These are phyloP conservation scores for Aphrocallistes beatrix DNA, from an alignment of 37 sponge, comb jelly and placozoan species.

Conservation along the genomic window DNA sequence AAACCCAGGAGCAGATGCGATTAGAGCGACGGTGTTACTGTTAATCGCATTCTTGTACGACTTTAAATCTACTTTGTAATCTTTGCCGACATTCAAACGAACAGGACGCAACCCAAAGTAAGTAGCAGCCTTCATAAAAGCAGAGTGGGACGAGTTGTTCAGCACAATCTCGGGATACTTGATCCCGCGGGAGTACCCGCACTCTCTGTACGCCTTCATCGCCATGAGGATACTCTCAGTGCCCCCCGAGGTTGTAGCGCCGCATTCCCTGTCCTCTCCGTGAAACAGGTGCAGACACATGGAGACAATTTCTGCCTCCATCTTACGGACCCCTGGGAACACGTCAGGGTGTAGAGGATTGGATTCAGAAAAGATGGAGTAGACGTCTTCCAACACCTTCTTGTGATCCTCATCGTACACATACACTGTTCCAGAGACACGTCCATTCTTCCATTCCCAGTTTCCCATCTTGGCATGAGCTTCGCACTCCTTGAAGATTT, in stretches of 20 bases:
- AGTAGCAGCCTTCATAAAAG: constrained; percentile 66
- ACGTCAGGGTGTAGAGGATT: constrained; percentile 86
- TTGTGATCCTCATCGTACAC: constrained; percentile 62
- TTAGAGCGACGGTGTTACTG: constrained; percentile 51
- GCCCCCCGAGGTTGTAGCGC: constrained; percentile 67
- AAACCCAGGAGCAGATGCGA: constrained; percentile 75
- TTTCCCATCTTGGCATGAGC: constrained; percentile 13
- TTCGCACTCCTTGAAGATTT: constrained; percentile 32
- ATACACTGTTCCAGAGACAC: constrained; percentile 79
- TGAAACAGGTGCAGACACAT: constrained; percentile 59
- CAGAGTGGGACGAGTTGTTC: constrained; percentile 44
- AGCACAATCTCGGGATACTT: constrained; percentile 65
- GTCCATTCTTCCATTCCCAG: constrained; percentile 57
- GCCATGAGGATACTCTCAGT: constrained; percentile 89
- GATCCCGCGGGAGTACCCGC: constrained; percentile 49
- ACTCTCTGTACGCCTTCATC: constrained; percentile 71
- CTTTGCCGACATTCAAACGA: constrained; percentile 33
- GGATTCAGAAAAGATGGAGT: constrained; percentile 46
- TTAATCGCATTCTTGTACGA: constrained; percentile 49
- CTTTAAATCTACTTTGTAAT: constrained; percentile 33
- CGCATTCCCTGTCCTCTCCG: constrained; percentile 36
- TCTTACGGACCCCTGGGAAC: constrained; percentile 65
- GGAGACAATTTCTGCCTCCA: constrained; percentile 66
- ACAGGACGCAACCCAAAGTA: constrained; percentile 61
- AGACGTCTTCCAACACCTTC: constrained; percentile 51